Conservation (phyloP, 2,888 invertebrate species). For the Eudiplozoon nipponicum region DNA sequence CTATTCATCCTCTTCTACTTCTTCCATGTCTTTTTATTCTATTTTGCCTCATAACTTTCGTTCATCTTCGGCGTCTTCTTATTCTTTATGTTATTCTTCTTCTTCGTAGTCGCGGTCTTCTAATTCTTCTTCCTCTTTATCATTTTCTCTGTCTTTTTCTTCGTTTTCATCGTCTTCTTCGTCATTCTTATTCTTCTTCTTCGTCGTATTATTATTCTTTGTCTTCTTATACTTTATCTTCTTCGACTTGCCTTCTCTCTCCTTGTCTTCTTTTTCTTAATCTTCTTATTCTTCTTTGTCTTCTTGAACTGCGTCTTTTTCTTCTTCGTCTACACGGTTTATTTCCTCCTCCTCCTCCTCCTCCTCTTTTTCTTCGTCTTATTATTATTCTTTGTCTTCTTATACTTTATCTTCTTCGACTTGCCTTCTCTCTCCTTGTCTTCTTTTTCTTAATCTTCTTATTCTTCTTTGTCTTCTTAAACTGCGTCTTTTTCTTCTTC, state of each 20-base stretch:
- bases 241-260: too few relatives aligned
- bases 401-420: neutral
- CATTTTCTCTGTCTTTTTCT: neutral
- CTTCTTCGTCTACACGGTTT: neutral
- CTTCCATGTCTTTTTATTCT: neutral
- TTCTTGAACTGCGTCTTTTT: too few relatives aligned
- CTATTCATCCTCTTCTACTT: neutral
- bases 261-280: too few relatives aligned
- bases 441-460: neutral
- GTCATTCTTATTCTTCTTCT: neutral
- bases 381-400: neutral
- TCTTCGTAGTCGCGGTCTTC: neutral
- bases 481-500: neutral
- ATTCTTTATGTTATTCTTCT: neutral
- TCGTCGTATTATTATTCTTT: too few relatives aligned
- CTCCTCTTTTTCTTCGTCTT: neutral
- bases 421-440: neutral
- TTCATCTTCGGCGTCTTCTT: neutral
- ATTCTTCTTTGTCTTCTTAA: neutral
- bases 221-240: too few relatives aligned
- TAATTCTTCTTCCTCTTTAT: neutral
- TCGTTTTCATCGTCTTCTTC: neutral
- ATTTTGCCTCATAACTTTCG: neutral
- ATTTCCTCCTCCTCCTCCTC: neutral
- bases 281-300: too few relatives aligned